Evolutionary conservation across 2,888 invertebrate species (phyloP).

Genomic region (Drosophila picticornis): DNA sequence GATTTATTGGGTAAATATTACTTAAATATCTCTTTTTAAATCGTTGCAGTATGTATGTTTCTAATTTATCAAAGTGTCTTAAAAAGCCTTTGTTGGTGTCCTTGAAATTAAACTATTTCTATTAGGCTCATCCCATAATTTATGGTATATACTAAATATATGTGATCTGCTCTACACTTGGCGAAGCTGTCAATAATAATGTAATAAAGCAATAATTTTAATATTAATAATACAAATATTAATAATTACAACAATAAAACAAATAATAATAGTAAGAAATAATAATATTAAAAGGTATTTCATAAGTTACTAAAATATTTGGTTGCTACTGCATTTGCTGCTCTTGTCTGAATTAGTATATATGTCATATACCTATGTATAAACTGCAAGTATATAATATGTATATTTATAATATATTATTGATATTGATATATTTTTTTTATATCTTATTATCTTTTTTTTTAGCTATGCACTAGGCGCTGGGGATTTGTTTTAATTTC

Average conservation of each 20-base stretch:
- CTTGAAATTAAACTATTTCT: conserved; percentile 19
- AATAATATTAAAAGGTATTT: conserved; percentile 15
- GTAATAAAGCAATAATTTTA: conserved; percentile 7
- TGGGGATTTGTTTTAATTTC: conserved; percentile 45
- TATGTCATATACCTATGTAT: conserved; percentile 23
- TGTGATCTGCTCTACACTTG: conserved; percentile 1
- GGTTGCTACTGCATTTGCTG: conserved; percentile 18
- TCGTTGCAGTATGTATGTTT: conserved; percentile 21
- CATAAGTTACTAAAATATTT: conserved; percentile 32
- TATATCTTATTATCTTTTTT: conserved; percentile 11
- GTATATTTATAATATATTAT: conserved; percentile 56
- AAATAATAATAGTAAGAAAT: not conserved
- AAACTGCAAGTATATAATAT: conserved; percentile 30
- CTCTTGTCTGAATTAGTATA: conserved; percentile 11
- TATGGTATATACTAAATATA: conserved; percentile 16
- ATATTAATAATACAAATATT: not conserved
- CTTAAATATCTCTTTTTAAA: conserved; percentile 39
- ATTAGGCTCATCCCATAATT: conserved; percentile 8
- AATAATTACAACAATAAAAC: not conserved
- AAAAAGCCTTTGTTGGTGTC: conserved; percentile 5
- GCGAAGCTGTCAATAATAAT: conserved; percentile 22
- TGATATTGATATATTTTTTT: conserved; percentile 67
- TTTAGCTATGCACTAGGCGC: conserved; percentile 56
- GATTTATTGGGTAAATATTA: conserved; percentile 65
- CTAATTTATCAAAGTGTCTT: conserved; percentile 20